Evolutionary conservation across 2,113 vertebrate species (phyloP), one percentile per base, ranked within the genome.

Genomic region (Ceyx margarethae): DNA sequence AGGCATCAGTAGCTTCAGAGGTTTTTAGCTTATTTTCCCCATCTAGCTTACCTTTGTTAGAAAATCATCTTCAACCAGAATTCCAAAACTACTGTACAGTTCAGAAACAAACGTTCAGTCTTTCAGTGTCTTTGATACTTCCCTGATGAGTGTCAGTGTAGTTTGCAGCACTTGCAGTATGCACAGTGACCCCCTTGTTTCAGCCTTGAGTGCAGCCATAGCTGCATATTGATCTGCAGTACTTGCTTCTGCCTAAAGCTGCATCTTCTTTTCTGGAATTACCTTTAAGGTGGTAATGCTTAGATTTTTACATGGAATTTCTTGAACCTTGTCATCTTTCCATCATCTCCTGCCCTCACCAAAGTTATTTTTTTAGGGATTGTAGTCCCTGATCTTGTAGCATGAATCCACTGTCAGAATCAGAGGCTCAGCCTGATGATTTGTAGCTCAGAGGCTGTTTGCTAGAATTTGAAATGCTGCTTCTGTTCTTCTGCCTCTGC

Each of bases 121-220:
- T 54, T 81, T 33, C 23, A 19, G 18, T 48, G 19, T 75, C 73
- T 83, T 72, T 48, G 33, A 60, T 35, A 20, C n/a, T 53, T 45
- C 26, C 3, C 2, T 33, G 2, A 14, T 0, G 3, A 72, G 31
- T 46, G 67, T 64, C 23, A 5, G 21, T 5, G 1, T 35, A 35
- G 29, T 42, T 76, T n/a, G 15, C n/a, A 54, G 33, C 79, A 46
- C 17, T 83, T 87, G 7, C 22, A 33, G 11, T 6, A 11, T 81
- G 53, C 48, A 29, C 25, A 46, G 13, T 67, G n/a, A 93, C 26
- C 18, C 15, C 50, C 45, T 11, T 28, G 21, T 87, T 81, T 82
- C 43, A 50, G 26, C 46, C n/a, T 28, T 42, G 51, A 33, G 10
- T 71, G 62, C 67, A 61, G 40, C 8, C 31, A 5, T 20, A 15